Base-by-base conservation (phyloP, 2,113 vertebrate species). In the Rhea americana region DNA sequence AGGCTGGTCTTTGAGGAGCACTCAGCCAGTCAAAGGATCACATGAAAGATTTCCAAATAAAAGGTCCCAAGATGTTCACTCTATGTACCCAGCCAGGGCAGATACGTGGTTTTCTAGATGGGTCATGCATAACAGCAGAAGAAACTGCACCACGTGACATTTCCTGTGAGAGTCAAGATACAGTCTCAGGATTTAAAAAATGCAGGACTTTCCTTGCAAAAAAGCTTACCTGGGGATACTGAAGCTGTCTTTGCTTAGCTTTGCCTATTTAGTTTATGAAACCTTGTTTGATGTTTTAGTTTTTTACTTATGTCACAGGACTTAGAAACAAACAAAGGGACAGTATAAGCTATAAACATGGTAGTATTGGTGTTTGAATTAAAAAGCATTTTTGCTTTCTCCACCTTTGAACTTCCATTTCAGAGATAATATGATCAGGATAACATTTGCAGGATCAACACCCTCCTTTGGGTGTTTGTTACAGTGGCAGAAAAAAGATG, bases 381-480 rank as follows among this genome's bases (percentile, higher is more conserved):
- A 15, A 45, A 84, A 86, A 68, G 32, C 17, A 10, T 75, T 81
- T 32, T 82, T 82, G 20, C 12, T 71, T 90, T 90, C 72, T 68
- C 48, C 48, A 0, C 2, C 0, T 68, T 87, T 85, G 45, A 77
- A 5, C 25, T 88, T 87, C 39, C 6, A 8, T 81, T 92, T 87
- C 59, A 71, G 53, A 83, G 62, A 78, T 56, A 92, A 73, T 45
- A 37, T 35, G 51, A 85, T 89, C 45, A 66, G 26, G 73, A n/a
- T 76, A 37, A 56, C 43, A 53, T 90, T 82, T 2, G 1, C 43
- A 76, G 55, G 51, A 82, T 80, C 56, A 70, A 15, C 48, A 48
- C 26, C 8, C 16, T 90, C 76, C 85, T 94, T 61, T 93, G 76
- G 50, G 50, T 70, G 92, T 37, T 77, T 51, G 75, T 90, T 95